phyloP scores from a whole-genome alignment of 1,140 invertebrate genomes.

The Calephelis virginiensis region DNA sequence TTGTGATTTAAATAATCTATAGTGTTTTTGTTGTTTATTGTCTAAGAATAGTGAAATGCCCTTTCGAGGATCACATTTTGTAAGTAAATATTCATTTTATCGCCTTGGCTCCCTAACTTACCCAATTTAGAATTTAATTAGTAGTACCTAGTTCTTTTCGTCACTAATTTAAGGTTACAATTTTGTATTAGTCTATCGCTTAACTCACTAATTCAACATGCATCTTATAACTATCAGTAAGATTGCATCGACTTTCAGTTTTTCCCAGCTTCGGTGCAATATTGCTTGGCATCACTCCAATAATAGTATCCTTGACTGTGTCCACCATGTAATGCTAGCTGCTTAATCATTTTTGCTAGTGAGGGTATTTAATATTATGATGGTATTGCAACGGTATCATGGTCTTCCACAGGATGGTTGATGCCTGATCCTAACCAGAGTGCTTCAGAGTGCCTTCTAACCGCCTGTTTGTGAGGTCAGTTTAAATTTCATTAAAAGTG shows the following conservation, averaged over 20 bases:
- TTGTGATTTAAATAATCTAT: conserved; percentile 20
- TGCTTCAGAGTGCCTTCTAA: conserved; percentile 72
- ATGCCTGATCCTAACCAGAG: conserved; percentile 67
- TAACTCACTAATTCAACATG: conserved; percentile 40
- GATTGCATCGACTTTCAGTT: conserved; percentile 60
- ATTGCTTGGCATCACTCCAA: conserved; percentile 65
- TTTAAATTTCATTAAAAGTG: conserved; percentile 36
- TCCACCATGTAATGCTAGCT: conserved; percentile 42
- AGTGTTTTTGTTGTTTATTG: conserved; percentile 32
- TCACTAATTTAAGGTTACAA: conserved; percentile 1
- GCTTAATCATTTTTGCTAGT: conserved; percentile 52
- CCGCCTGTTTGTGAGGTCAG: conserved; percentile 74
- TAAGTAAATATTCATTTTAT: conserved; percentile 48
- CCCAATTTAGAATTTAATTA: not conserved
- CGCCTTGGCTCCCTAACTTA: not conserved
- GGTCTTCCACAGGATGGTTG: conserved; percentile 72
- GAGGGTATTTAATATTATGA: conserved; percentile 36
- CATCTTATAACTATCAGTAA: conserved; percentile 27
- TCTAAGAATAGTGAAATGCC: conserved; percentile 61
- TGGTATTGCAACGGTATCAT: conserved; percentile 52
- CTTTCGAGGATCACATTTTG: conserved; percentile 65
- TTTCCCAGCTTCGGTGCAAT: conserved; percentile 58
- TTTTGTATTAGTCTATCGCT: conserved; percentile 22
- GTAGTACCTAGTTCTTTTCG: not conserved
- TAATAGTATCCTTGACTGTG: conserved; percentile 68